Conservation (phyloP, 2,113 vertebrate species). For the Silurus glanis region DNA sequence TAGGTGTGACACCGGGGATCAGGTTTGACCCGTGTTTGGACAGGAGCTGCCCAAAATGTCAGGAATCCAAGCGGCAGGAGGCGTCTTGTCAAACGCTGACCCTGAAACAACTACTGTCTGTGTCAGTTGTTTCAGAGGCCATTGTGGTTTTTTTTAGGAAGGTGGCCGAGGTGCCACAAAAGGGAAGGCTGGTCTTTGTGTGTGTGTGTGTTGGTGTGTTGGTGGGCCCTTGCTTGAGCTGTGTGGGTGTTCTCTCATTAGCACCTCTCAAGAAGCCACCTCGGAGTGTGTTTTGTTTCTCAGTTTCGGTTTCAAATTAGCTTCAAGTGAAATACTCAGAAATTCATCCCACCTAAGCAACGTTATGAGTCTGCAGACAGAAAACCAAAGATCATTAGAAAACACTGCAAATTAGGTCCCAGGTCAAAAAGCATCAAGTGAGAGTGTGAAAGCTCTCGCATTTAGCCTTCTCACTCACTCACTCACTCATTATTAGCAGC, state of each 20-base stretch:
- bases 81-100: slow-evolving; percentile 42
- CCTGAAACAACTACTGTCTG: slow-evolving; percentile 38
- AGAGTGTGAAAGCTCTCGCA: slow-evolving; percentile 2
- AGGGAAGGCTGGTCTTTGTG: background rate
- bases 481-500: background rate
- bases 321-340: background rate
- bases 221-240: slow-evolving; percentile 24
- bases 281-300: background rate
- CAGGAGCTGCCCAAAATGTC: slow-evolving; percentile 64
- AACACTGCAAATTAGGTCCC: background rate
- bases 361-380: background rate
- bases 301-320: slow-evolving; percentile 15
- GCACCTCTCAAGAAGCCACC: slow-evolving; percentile 28
- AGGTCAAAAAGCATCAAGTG: slow-evolving; percentile 5
- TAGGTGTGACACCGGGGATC: slow-evolving; percentile 65
- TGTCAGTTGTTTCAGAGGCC: slow-evolving; percentile 51
- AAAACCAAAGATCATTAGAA: background rate
- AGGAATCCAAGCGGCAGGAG: slow-evolving; percentile 65
- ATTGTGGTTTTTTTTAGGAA: slow-evolving; percentile 36
- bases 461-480: background rate
- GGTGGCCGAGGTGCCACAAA: slow-evolving; percentile 20
- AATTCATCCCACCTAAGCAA: background rate
- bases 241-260: slow-evolving; percentile 43
- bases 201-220: slow-evolving; percentile 2
- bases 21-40: slow-evolving; percentile 63